Conservation (phyloP, 2,888 invertebrate genomes). For the Unio delphinus region DNA sequence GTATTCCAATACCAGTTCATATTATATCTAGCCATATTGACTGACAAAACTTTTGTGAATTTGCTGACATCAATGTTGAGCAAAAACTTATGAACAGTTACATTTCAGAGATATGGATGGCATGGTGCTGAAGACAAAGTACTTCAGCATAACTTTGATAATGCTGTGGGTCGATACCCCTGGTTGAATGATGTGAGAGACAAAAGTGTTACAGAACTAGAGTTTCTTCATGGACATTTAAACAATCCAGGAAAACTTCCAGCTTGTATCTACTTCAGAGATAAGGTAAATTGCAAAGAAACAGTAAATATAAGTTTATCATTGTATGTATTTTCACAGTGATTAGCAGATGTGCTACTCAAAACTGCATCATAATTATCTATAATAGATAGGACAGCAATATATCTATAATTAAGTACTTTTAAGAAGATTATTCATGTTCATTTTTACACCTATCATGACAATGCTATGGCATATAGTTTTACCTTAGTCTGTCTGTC, state of each 20-base stretch:
- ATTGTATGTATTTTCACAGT: too few species aligned
- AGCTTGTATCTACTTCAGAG: slow-evolving; percentile 60
- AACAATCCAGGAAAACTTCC: slow-evolving; percentile 63
- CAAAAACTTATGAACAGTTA: too few species aligned
- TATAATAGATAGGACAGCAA: not conserved
- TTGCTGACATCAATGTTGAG: too few species aligned
- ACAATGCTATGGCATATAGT: too few species aligned
- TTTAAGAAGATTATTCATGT: too few species aligned
- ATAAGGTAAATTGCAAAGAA: slow-evolving; percentile 45
- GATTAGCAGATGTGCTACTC: not conserved
- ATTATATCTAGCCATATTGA: too few species aligned
- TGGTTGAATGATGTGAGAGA: slow-evolving; percentile 60
- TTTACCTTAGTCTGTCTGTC: too few species aligned
- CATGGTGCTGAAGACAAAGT: slow-evolving; percentile 57
- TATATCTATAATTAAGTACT: too few species aligned
- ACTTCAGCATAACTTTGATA: slow-evolving; percentile 65
- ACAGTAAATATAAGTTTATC: too few species aligned
- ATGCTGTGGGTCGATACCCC: slow-evolving; percentile 56
- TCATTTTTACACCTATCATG: too few species aligned
- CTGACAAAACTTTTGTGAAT: too few species aligned
- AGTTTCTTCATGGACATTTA: slow-evolving; percentile 66
- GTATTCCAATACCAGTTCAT: too few species aligned
- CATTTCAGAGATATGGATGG: slow-evolving; percentile 66
- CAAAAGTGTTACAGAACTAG: slow-evolving; percentile 67
- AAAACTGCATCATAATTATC: not conserved